Evolutionary conservation across 2,797 vertebrate genomes (phyloP), one percentile per base, ranked within the genome.

Genomic region (Pseudomugil gertrudae): DNA sequence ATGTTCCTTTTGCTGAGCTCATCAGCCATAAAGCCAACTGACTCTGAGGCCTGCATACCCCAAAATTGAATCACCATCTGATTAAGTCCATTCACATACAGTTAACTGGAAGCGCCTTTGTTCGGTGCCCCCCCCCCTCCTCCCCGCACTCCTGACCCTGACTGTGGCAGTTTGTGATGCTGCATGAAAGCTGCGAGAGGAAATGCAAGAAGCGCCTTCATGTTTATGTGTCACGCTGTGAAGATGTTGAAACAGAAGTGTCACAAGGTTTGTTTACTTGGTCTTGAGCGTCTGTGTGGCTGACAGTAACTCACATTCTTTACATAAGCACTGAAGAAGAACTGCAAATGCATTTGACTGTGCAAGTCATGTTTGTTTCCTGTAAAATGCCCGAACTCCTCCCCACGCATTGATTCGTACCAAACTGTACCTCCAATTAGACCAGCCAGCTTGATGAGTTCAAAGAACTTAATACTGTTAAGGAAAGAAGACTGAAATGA

Each of bases 21-120:
- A 74, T 69, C 85, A 80, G 33, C 74, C 71, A 63, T 57, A 1
- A 58, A 78, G 55, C 81, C 24, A 73, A 80, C 90, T 87, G 84
- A 88, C 84, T 77, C 2, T 32, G 77, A 74, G 57, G 71, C 70
- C 72, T 6, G 35, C 87, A 80, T 80, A 47, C 69, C 76, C 80
- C 68, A 2, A 84, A 81, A 83, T 17, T 85, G 84, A 93, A 89
- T 91, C 89, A 90, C 74, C 84, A 61, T 75, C 72, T 85, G 78
- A 89, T 90, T 81, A 88, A 87, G 57, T 75, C 80, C 38, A 70
- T 81, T 91, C 78, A 79, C 58, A 65, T 74, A 78, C 79, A 77
- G 77, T 61, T 81, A 69, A 87, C 87, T 81, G 80, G 78, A 83
- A 78, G 67, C 72, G 73, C 61, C 85, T 83, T 88, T 87, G 84